Base-by-base conservation (phyloP, 2,888 invertebrate species). In the Conchocele bisecta region DNA sequence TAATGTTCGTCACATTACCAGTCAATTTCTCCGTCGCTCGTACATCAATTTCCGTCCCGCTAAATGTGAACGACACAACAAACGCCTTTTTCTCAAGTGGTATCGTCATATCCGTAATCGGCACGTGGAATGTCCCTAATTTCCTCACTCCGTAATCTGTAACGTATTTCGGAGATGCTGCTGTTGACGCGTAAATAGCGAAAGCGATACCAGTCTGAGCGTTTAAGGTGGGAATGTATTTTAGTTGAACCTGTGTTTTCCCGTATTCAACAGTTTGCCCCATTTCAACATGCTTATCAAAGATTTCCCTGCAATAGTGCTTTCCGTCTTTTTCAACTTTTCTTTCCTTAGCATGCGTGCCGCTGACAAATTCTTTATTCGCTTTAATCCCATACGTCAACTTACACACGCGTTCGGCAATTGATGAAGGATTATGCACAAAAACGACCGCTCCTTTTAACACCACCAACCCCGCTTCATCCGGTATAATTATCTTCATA, bases 361-460 rank as follows among this genome's bases (percentile, higher is more conserved):
- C 26, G 0, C 28, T 31, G 26, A 59, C 28, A 35, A 64, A 70
- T 17, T 7, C 1, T 15, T 9, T n/a, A 0, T 2, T 26, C 15
- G 13, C 39, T 0, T 37, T 17, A n/a, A 64, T 26, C 2, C 69
- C 69, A 33, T 70, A 70, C 5, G 69, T 70, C 6, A 44, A 58
- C 39, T 51, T 70, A 54, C 69, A 58, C 4, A 58, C 58, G 17
- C 69, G 41, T 13, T 41, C 28, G 6, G n/a, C 22, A 22, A 70
- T 53, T 17, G 50, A 26, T 1, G 29, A 13, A 2, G 63, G 63
- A n/a, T 42, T 31, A 17, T 70, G 58, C 0, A 63, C 69, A n/a
- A 58, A 70, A 5, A 58, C 42, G n/a, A 63, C 69, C 1, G 68
- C 68, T 3, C 73, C 73, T 48, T 68, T 73, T 39, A 73, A 22